A percentile compares a stretch with the other conserved stretches of the same genome.
Conservation (phyloP, 1,140 invertebrate genomes). For the Conopomorpha cramerella region DNA sequence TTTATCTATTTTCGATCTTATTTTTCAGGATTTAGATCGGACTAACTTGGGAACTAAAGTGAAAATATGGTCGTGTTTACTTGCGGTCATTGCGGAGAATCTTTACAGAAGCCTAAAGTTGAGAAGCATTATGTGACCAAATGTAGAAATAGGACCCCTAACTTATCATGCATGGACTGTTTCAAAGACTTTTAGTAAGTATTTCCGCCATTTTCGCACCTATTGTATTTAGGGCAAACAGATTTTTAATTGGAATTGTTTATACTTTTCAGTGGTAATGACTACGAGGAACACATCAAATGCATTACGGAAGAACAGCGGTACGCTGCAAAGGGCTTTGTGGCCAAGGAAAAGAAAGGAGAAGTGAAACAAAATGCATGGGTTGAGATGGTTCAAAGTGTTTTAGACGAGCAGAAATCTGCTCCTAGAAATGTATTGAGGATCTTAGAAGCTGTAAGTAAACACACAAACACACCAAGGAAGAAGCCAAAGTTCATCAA, state of each 20-base stretch:
- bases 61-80: slow-evolving; percentile 87
- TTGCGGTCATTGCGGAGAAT: slow-evolving; percentile 87
- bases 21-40: too few species aligned
- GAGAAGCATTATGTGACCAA: slow-evolving; percentile 84
- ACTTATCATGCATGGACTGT: slow-evolving; percentile 88
- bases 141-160: slow-evolving; percentile 62
- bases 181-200: slow-evolving; percentile 83
- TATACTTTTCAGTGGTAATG: slow-evolving; percentile 69
- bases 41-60: slow-evolving; percentile 5
- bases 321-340: slow-evolving; percentile 84
- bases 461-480: slow-evolving; percentile 86
- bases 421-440: slow-evolving; percentile 62
- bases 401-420: slow-evolving; percentile 67
- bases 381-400: slow-evolving; percentile 80
- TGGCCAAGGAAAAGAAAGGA: slow-evolving; percentile 83
- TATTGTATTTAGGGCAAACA: background rate
- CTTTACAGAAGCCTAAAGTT: slow-evolving; percentile 88
- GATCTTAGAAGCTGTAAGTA: slow-evolving; percentile 73
- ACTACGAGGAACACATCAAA: slow-evolving; percentile 84
- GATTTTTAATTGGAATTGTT: slow-evolving; percentile 7
- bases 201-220: slow-evolving; percentile 3
- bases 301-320: slow-evolving; percentile 91
- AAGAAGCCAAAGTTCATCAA: slow-evolving; percentile 89
- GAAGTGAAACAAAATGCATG: slow-evolving; percentile 89
- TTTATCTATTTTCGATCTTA: too few species aligned